Conservation (phyloP, 2,888 invertebrate genomes). For the Sminthurinus aureus region DNA sequence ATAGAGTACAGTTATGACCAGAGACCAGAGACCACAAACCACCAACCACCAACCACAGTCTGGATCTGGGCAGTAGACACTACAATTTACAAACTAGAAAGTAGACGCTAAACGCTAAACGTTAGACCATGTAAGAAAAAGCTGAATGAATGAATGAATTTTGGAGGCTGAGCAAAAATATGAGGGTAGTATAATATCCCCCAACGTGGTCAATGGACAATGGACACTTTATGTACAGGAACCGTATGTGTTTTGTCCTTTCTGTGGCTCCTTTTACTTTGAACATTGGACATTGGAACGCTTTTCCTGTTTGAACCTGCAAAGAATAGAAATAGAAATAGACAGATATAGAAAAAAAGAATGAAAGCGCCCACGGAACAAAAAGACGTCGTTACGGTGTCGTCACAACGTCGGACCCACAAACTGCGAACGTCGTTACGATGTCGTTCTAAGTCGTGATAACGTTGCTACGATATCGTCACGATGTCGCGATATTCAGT, state of each 20-base stretch:
- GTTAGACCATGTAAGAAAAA: neutral
- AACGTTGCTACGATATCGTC: too few species aligned
- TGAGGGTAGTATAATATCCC: neutral
- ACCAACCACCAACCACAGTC: too few species aligned
- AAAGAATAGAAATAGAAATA: too few species aligned
- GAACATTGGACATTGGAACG: neutral
- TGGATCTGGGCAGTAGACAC: too few species aligned
- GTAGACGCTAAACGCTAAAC: too few species aligned
- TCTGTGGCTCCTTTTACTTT: neutral
- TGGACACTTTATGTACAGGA: neutral
- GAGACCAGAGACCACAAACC: neutral
- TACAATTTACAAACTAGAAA: too few species aligned
- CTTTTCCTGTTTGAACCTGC: too few species aligned
- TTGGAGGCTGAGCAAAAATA: neutral
- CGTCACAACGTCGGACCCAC: neutral
- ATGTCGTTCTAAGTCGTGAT: too few species aligned
- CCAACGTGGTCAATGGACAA: neutral
- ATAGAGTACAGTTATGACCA: neutral
- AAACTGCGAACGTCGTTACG: too few species aligned
- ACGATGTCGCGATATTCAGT: too few species aligned
- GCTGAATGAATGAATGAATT: neutral
- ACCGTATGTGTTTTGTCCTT: neutral
- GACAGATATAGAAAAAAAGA: too few species aligned
- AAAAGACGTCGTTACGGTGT: neutral
- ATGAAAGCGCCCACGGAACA: too few species aligned